Percentiles rank a stretch among this genome's conserved stretches.
phyloP scores from a whole-genome alignment of 2,113 vertebrate species.

The Hydrolagus affinis region DNA sequence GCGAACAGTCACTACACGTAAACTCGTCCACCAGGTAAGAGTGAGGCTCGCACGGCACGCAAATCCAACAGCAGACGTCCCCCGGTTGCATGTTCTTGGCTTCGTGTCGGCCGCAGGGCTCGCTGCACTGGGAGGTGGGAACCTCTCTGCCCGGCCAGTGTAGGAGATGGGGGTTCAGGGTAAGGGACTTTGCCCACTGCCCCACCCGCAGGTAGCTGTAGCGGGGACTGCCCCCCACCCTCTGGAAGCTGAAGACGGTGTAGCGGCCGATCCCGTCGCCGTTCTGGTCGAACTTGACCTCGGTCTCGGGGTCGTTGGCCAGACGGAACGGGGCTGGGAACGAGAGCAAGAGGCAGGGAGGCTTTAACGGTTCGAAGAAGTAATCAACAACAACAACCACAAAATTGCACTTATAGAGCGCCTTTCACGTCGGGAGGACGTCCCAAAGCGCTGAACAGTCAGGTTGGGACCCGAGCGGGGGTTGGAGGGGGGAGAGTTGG shows the following conservation, averaged over 20 bases:
- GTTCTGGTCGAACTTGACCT: slow-evolving; percentile 88
- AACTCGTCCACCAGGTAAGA: slow-evolving; percentile 93
- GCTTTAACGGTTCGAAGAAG: too few relatives aligned
- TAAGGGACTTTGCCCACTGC: slow-evolving; percentile 86
- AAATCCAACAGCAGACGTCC: slow-evolving; percentile 98
- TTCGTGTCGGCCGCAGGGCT: slow-evolving; percentile 89
- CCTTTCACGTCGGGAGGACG: too few relatives aligned
- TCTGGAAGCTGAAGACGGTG: slow-evolving; percentile 95
- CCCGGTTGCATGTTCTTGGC: slow-evolving; percentile 99
- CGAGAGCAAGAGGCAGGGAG: slow-evolving; percentile 33
- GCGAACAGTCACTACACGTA: slow-evolving; percentile 80
- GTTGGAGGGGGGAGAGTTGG: too few relatives aligned
- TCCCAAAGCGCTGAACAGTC: too few relatives aligned
- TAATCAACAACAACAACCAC: too few relatives aligned
- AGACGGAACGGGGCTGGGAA: slow-evolving; percentile 79
- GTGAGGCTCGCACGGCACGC: slow-evolving; percentile 84
- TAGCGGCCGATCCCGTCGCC: slow-evolving; percentile 89
- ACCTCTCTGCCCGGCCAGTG: slow-evolving; percentile 76
- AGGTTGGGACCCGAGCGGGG: too few relatives aligned
- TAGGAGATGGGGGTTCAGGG: slow-evolving; percentile 71
- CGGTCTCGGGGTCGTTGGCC: slow-evolving; percentile 65
- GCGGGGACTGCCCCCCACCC: slow-evolving; percentile 58
- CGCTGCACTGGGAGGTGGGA: slow-evolving; percentile 90
- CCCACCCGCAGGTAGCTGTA: slow-evolving; percentile 84
- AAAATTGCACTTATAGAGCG: too few relatives aligned